Conservation (phyloP, 2,113 vertebrate genomes). For the Recurvirostra avosetta region DNA sequence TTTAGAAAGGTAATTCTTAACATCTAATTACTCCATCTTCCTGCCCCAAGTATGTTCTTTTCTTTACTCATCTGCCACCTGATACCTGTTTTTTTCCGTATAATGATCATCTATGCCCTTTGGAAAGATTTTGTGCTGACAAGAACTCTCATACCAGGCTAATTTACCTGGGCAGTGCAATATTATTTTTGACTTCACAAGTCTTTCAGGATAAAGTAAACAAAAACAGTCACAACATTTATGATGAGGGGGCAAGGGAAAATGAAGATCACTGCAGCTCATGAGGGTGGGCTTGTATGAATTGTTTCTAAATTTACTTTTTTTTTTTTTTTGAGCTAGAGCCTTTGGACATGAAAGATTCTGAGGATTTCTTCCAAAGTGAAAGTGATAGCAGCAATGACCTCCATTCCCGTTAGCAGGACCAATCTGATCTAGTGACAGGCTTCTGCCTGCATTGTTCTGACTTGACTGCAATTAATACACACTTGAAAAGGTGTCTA, state of each 20-base stretch:
- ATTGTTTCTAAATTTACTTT: neutral
- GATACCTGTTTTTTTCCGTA: neutral
- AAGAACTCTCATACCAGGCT: neutral
- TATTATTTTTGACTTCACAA: neutral
- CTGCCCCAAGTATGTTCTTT: neutral
- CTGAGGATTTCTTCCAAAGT: neutral
- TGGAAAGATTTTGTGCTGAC: neutral
- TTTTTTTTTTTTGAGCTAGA: neutral
- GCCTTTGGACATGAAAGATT: neutral
- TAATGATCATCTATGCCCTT: neutral
- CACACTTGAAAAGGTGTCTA: neutral
- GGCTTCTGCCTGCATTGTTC: neutral
- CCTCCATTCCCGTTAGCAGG: neutral
- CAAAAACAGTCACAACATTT: neutral
- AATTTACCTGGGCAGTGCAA: neutral
- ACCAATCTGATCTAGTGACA: neutral
- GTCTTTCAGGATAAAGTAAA: neutral
- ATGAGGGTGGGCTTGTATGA: neutral
- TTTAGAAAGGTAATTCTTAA: neutral
- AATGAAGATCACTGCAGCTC: neutral
- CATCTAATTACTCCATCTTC: neutral
- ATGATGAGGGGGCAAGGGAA: neutral
- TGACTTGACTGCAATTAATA: neutral
- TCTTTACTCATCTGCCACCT: neutral
- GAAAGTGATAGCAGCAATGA: neutral